Evolutionary conservation across 2,113 vertebrate genomes (phyloP), one percentile per base, ranked within the genome.

Genomic region (Cranoglanis bouderius): DNA sequence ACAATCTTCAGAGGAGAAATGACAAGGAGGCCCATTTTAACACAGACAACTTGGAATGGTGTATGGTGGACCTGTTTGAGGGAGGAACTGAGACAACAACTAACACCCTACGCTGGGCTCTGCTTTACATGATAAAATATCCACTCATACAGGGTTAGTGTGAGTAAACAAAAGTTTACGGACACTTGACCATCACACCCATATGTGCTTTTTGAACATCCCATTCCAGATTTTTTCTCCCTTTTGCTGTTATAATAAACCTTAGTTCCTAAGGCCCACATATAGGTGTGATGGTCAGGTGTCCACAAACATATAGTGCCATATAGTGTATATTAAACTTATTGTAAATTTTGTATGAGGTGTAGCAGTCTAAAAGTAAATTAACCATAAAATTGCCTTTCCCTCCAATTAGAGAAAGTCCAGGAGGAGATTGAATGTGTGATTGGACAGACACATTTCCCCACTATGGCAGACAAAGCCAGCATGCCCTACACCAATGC

Each of bases 21-120:
- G 91, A 95, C 51, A 86, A 87, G 0, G 13, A 77, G 9, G 91
- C 91, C 51, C 94, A 93, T 9, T 98, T 97, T 91, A 94, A 95
- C 0, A 93, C 95, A 3, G 96, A 95, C 24, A 95, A 96, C 67
- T 61, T 97, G 86, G 85, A 96, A 4, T 92, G 97, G 67, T 96
- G 96, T 82, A 93, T 91, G 8, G 95, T 98, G 0, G 98, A 99
- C 92, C 94, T 99, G 90, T 93, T 98, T 65, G 97, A 98, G 93
- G 98, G 97, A 0, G 98, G 97, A 5, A 98, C 97, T 4, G 98
- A 99, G 94, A 95, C 97, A 14, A 90, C 94, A 0, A 94, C 97
- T 1, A 96, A 95, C 35, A 98, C 97, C 0, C 90, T 99, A 86
- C 96, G 97, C 85, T 99, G 98, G 98, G 95, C 93, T 3, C 90